Evolutionary conservation across 2,113 vertebrate species (phyloP), one percentile per base, ranked within the genome.

Genomic region (Catharus bicknelli): DNA sequence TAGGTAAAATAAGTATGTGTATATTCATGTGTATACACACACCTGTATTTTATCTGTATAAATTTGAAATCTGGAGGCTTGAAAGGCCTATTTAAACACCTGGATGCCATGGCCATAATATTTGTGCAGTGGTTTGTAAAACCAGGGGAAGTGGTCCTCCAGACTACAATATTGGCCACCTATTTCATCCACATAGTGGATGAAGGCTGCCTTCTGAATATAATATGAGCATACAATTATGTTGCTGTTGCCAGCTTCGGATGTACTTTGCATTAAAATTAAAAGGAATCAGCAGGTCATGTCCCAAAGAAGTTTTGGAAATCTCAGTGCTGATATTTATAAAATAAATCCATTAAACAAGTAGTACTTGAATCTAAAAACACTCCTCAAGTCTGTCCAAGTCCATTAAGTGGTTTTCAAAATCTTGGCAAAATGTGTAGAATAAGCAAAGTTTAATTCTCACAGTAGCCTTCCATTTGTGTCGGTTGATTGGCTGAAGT

Each of bases 331-430:
- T 82, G 83, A 74, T 91, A 66, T 94, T 96, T 95, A 88, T 90
- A 53, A 86, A 93, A 85, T 40, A 90, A 95, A 83, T 91, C 72
- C 79, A 80, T 95, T 95, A 94, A 88, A 93, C 38, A 70, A 95
- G 79, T 77, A 83, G 75, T 80, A 85, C 83, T 93, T 91, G 75
- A 85, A 55, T 93, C 38, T 95, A 48, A 95, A 95, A 96, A n/a
- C 78, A 26, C 64, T 76, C 47, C 50, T 90, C 48, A 30, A 70
- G 48, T 11, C 63, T 47, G 68, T 91, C 90, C 82, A 88, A 95
- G 23, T 70, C 82, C 93, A 90, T 94, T 95, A 95, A 94, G 88
- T 59, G 72, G 54, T 91, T 95, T 94, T 92, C 61, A 87, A 75
- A 84, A 92, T 84, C 69, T 90, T 95, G 94, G 72, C 92, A 95